A percentile compares a stretch with the other conserved stretches of the same genome.
phyloP scores from a whole-genome alignment of 2,113 vertebrate species.

The Noctilio leporinus region DNA sequence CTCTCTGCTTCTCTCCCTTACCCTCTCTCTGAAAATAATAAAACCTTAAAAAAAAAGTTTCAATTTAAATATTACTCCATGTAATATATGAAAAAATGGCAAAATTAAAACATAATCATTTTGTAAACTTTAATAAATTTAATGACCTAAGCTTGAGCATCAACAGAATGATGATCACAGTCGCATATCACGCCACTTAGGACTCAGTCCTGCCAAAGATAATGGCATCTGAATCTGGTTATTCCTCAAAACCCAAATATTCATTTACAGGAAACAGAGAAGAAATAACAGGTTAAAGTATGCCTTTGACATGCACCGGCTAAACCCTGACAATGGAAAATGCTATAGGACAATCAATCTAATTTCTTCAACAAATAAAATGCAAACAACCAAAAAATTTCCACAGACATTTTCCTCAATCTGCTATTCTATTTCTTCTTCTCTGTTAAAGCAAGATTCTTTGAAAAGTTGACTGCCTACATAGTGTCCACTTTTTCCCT shows the following conservation, averaged over 20 bases:
- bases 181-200: not conserved
- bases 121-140: not conserved
- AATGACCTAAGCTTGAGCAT: not conserved
- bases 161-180: not conserved
- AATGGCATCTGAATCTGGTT: not conserved
- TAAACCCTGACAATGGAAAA: not conserved
- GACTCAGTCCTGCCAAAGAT: not conserved
- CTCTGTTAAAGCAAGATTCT: not conserved
- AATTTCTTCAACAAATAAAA: not conserved
- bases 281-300: not conserved
- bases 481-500: not conserved
- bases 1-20: too few species aligned
- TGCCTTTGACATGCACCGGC: not conserved
- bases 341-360: not conserved
- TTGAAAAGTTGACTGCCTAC: not conserved
- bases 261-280: not conserved
- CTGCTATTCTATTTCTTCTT: not conserved
- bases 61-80: not conserved
- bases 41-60: too few species aligned
- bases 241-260: not conserved
- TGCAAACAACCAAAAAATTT: not conserved
- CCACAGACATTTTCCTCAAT: not conserved
- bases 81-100: not conserved
- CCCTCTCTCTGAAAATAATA: too few species aligned
- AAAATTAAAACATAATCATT: not conserved